Percentiles rank a stretch among this genome's conserved stretches.
These are phyloP conservation scores for Indicator indicator DNA, from an alignment of 2,113 vertebrate species.

Conservation along the genomic window DNA sequence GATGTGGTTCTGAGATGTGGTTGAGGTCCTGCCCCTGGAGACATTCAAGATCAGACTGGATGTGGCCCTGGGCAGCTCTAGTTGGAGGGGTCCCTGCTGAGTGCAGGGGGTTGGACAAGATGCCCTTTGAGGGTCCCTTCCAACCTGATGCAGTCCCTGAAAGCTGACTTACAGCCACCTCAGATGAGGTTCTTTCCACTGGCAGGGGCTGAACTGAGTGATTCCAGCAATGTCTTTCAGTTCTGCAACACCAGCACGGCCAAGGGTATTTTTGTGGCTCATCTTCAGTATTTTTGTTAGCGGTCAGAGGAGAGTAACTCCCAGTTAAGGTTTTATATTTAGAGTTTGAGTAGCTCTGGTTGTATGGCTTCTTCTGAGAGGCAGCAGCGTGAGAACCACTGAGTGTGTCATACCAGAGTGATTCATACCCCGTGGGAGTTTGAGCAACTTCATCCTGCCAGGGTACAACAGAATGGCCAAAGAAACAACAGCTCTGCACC, in stretches of 20 bases:
- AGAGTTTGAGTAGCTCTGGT: conserved; percentile 13
- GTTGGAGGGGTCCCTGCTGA: no score
- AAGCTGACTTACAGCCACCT: neutral
- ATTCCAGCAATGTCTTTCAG: neutral
- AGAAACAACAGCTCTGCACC: conserved; percentile 24
- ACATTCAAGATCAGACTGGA: no score
- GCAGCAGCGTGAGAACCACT: conserved; percentile 63
- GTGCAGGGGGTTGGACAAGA: no score
- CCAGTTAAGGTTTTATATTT: neutral
- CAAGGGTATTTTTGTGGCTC: neutral
- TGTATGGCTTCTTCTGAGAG: conserved; percentile 36
- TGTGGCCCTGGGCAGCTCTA: no score
- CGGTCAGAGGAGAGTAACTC: neutral
- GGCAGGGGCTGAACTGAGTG: neutral
- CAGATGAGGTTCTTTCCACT: neutral
- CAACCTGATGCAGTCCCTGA: no score
- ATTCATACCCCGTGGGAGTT: conserved; percentile 76
- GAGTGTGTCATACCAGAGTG: conserved; percentile 66
- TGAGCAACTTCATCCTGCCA: conserved; percentile 62
- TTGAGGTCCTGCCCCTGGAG: no score
- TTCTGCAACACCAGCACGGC: neutral
- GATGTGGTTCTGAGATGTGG: no score
- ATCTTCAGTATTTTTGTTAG: neutral
- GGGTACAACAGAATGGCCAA: conserved; percentile 38
- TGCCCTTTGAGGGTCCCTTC: no score